Evolutionary conservation across 1,140 invertebrate genomes (phyloP).

Genomic region (Mycetomoellerius zeteki): DNA sequence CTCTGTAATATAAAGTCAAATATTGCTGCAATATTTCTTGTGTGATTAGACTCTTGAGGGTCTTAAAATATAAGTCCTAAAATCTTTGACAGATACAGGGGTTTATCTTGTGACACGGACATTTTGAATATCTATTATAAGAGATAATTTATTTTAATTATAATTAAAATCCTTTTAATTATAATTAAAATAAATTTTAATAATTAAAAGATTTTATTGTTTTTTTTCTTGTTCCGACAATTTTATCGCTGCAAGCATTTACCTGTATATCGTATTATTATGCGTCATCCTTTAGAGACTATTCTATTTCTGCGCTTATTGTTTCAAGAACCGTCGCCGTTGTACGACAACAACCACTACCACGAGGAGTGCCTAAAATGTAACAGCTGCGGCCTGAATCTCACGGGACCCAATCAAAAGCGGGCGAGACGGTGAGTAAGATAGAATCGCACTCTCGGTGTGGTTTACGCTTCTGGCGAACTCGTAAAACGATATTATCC

Average conservation of each 20-base stretch:
- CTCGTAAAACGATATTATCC: conserved; percentile 32
- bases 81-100: background rate
- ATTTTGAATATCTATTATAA: background rate
- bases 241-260: background rate
- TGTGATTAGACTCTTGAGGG: too few species aligned
- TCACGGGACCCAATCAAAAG: conserved; percentile 96
- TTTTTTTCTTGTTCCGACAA: background rate
- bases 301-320: conserved; percentile 53
- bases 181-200: too few species aligned
- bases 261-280: background rate
- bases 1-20: too few species aligned
- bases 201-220: too few species aligned
- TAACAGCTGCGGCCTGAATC: conserved; percentile 97
- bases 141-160: conserved; percentile 10
- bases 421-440: conserved; percentile 87
- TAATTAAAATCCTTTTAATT: background rate
- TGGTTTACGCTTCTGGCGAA: conserved; percentile 12
- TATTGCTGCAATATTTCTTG: too few species aligned
- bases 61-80: too few species aligned
- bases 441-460: background rate
- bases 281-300: background rate
- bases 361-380: conserved; percentile 98
- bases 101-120: background rate
- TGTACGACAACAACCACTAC: conserved; percentile 98
- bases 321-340: conserved; percentile 93